These are phyloP conservation scores for Tuta absoluta DNA, from an alignment of 2,888 invertebrate species.

Conservation along the genomic window DNA sequence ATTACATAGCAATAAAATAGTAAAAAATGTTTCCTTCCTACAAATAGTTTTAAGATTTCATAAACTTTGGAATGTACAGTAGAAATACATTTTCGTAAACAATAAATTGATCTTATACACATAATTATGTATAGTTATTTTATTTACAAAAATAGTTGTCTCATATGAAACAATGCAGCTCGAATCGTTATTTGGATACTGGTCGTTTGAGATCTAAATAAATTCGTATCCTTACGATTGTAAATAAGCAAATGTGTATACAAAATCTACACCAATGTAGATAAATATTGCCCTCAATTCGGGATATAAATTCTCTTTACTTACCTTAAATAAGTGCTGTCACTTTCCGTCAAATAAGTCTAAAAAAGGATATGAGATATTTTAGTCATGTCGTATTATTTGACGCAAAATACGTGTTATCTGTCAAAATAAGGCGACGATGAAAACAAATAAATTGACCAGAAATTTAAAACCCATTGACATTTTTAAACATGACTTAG, in stretches of 20 bases:
- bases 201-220: conserved; percentile 6
- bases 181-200: neutral
- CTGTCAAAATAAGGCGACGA: too few species aligned
- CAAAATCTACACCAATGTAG: neutral
- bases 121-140: neutral
- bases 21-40: neutral
- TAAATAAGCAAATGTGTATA: neutral
- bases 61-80: conserved; percentile 12
- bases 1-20: conserved; percentile 15
- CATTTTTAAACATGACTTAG: too few species aligned
- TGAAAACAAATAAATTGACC: too few species aligned
- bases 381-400: too few species aligned
- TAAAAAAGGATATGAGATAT: too few species aligned
- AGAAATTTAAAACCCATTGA: too few species aligned
- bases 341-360: too few species aligned
- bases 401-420: too few species aligned
- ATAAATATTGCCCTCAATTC: neutral
- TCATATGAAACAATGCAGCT: too few species aligned
- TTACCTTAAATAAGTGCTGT: too few species aligned
- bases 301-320: neutral
- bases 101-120: conserved; percentile 18
- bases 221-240: neutral
- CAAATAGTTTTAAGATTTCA: neutral
- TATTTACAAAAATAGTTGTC: conserved; percentile 1
- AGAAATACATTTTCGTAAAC: conserved; percentile 4